Evolutionary conservation across 1,140 invertebrate genomes (phyloP), one percentile per base, ranked within the genome.

Genomic region (Bombus sylvicola): DNA sequence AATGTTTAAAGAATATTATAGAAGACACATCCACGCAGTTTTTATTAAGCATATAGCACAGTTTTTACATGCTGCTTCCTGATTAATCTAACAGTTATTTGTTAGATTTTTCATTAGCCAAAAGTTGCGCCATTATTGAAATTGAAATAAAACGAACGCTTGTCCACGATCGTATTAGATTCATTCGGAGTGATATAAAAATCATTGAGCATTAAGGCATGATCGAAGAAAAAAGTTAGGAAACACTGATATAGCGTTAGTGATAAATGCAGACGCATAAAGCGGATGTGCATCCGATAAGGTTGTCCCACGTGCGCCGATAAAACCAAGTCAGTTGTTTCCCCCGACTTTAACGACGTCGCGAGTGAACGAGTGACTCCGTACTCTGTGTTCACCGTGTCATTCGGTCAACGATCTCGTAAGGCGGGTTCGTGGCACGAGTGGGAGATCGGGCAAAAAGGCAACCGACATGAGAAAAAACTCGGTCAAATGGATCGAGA

Each of bases 401-500:
- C 83, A 85, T 85, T 85, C 83, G 83, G 83, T 85, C 83, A 85
- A 85, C 69, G 83, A 85, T 85, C 83, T 85, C 69, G 78, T 25
- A 39, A 85, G 76, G 39, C 83, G 71, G 83, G 77, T 85, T 74
- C 83, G 78, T 74, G 69, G 41, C n/a, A 66, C 71, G 78, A 81
- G 78, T 85, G 83, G 78, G 69, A 81, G 78, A 81, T 81, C 83
- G 34, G 59, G 69, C 71, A 85, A 85, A 85, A 85, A 85, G 79
- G 59, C 78, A 22, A 75, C 47, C 71, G 25, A 81, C 84, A 62
- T 85, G 75, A 85, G 84, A 85, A 85, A 53, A 85, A 85, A 85
- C 84, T 85, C 78, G 84, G 84, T 85, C 84, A 85, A 85, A 85
- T 81, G 84, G 79, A 85, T 85, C 84, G 79, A 81, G 79, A 81